These are phyloP conservation scores for Lasius fuliginosus DNA, from an alignment of 2,888 invertebrate genomes.

Conservation along the genomic window DNA sequence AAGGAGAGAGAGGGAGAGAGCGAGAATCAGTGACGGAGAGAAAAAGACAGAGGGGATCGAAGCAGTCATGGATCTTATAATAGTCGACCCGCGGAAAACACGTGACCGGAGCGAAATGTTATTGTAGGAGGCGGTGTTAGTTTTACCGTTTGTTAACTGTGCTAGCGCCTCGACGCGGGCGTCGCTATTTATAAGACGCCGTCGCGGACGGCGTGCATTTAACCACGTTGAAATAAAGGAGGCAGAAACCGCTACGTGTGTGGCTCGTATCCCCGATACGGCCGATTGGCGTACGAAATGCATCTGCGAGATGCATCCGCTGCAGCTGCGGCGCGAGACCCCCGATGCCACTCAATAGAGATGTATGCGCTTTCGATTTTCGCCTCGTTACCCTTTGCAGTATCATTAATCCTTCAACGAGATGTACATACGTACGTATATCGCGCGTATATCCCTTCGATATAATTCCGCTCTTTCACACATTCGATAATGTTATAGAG, in stretches of 20 bases:
- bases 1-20: conserved; percentile 11
- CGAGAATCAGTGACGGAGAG: conserved; percentile 10
- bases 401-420: conserved; percentile 23
- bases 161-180: conserved; percentile 75
- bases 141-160: conserved; percentile 84
- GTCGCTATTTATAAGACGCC: conserved; percentile 83
- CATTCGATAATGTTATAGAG: conserved; percentile 7
- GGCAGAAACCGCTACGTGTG: conserved; percentile 76
- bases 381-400: conserved; percentile 29
- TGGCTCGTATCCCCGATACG: conserved; percentile 70
- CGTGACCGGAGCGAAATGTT: conserved; percentile 86
- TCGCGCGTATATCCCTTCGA: conserved; percentile 4
- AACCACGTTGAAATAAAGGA: conserved; percentile 25
- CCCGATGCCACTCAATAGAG: conserved; percentile 42
- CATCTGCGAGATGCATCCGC: conserved; percentile 67
- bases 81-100: conserved; percentile 83
- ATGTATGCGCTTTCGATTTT: conserved; percentile 33
- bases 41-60: conserved; percentile 48
- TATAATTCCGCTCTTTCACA: background rate
- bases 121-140: conserved; percentile 85
- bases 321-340: conserved; percentile 34
- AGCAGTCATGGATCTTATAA: conserved; percentile 79
- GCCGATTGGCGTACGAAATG: conserved; percentile 68
- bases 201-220: conserved; percentile 71
- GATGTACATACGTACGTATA: background rate